phyloP scores from a whole-genome alignment of 2,113 vertebrate species.

The Seriola rivoliana region DNA sequence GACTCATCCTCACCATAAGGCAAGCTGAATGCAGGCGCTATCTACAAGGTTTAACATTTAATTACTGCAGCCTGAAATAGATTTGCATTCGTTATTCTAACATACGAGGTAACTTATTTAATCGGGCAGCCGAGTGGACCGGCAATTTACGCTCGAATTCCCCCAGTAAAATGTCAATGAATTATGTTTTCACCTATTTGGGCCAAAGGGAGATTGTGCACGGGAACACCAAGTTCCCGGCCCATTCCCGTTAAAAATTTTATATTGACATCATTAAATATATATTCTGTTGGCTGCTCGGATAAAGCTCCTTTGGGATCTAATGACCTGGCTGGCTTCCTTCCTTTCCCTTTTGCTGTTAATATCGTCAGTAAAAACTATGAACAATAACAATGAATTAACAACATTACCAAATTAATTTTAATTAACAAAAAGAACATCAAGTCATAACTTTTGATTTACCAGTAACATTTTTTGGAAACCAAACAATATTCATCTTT shows the following conservation, averaged over 20 bases:
- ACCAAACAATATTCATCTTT: too few species aligned
- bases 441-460: background rate
- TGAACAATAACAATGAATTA: background rate
- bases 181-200: background rate
- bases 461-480: too few species aligned
- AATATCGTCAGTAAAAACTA: background rate
- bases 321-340: slow-evolving; percentile 1
- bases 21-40: slow-evolving; percentile 30
- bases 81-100: slow-evolving; percentile 24
- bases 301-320: background rate
- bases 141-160: background rate
- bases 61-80: slow-evolving; percentile 50
- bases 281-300: slow-evolving; percentile 6
- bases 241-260: slow-evolving; percentile 4
- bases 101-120: background rate
- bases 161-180: background rate
- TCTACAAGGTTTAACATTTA: slow-evolving; percentile 57
- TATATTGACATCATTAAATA: slow-evolving; percentile 22
- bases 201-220: background rate
- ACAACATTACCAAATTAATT: too few species aligned
- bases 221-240: slow-evolving; percentile 16
- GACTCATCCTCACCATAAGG: slow-evolving; percentile 69
- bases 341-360: background rate
- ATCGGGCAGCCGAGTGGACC: slow-evolving; percentile 19
- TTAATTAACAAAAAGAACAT: background rate